A percentile compares a stretch with the other conserved stretches of the same genome.
Conservation (phyloP, 2,888 invertebrate species). For the Drosophila antonietae region DNA sequence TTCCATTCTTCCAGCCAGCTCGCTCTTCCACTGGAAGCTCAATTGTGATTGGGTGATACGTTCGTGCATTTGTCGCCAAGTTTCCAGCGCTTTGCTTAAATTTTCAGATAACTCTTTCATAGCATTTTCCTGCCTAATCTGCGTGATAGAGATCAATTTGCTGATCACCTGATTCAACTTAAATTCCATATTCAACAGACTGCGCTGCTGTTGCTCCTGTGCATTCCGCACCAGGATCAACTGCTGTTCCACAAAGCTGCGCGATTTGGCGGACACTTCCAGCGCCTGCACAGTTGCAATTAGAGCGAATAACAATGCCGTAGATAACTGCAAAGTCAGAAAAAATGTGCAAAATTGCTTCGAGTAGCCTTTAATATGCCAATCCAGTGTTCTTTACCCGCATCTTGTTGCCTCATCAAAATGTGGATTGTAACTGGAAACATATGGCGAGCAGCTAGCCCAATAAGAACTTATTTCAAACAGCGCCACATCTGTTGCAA, state of each 20-base stretch:
- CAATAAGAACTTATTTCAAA: background rate
- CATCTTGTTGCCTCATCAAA: slow-evolving; percentile 21
- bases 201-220: slow-evolving; percentile 73
- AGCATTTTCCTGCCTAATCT: slow-evolving; percentile 47
- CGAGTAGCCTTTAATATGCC: background rate
- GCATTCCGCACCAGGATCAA: slow-evolving; percentile 85
- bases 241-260: slow-evolving; percentile 84
- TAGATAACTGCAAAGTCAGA: slow-evolving; percentile 40
- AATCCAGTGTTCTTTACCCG: slow-evolving; percentile 33
- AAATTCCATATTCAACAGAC: slow-evolving; percentile 83
- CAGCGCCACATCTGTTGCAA: slow-evolving; percentile 39
- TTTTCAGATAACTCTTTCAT: slow-evolving; percentile 10
- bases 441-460: slow-evolving; percentile 18
- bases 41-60: slow-evolving; percentile 43
- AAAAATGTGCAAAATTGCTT: background rate
- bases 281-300: slow-evolving; percentile 27
- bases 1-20: slow-evolving; percentile 73
- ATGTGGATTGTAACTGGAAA: slow-evolving; percentile 21
- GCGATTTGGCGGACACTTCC: background rate
- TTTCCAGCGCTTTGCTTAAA: slow-evolving; percentile 10
- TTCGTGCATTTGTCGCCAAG: slow-evolving; percentile 40
- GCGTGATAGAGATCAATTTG: slow-evolving; percentile 82
- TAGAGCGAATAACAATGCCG: slow-evolving; percentile 48
- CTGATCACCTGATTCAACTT: slow-evolving; percentile 83
- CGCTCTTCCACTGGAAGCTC: slow-evolving; percentile 29